Evolutionary conservation across 2,888 invertebrate species (phyloP).

Genomic region (Sturmia bella): DNA sequence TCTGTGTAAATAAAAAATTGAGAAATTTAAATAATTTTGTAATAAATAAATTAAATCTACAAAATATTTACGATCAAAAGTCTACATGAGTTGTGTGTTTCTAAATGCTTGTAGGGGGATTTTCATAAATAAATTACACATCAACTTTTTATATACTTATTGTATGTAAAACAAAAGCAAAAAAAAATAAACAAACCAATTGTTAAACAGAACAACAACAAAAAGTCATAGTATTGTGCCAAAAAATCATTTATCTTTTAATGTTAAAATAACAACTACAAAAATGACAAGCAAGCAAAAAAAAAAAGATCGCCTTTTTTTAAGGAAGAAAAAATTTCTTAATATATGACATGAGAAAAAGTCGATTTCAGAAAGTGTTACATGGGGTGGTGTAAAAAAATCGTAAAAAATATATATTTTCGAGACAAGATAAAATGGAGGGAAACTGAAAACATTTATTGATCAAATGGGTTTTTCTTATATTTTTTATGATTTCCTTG

Average conservation of each 20-base stretch:
- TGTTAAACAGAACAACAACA: slow-evolving; percentile 45
- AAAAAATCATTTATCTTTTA: slow-evolving; percentile 55
- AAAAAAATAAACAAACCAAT: slow-evolving; percentile 65
- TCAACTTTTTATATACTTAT: slow-evolving; percentile 47
- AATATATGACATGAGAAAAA: slow-evolving; percentile 16
- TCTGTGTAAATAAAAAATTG: slow-evolving; percentile 52
- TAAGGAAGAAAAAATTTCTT: neutral
- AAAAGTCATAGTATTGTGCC: slow-evolving; percentile 41
- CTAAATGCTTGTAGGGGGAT: neutral
- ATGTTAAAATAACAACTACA: slow-evolving; percentile 38
- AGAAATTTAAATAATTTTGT: slow-evolving; percentile 59
- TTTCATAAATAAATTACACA: slow-evolving; percentile 64
- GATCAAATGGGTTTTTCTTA: no score
- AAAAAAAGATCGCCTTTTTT: slow-evolving; percentile 2
- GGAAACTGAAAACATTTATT: no score
- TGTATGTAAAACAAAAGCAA: neutral
- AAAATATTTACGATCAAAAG: slow-evolving; percentile 32
- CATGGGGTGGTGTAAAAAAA: no score
- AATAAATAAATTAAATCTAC: slow-evolving; percentile 58
- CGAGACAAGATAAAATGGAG: no score
- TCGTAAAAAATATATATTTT: neutral
- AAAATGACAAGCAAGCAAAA: neutral
- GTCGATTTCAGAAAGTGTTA: slow-evolving; percentile 9
- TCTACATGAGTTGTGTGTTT: slow-evolving; percentile 6
- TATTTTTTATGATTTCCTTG: no score